These are phyloP conservation scores for Hemicentrotus pulcherrimus DNA, from an alignment of 35 echinoderm and acorn worm genomes.

Conservation along the genomic window DNA sequence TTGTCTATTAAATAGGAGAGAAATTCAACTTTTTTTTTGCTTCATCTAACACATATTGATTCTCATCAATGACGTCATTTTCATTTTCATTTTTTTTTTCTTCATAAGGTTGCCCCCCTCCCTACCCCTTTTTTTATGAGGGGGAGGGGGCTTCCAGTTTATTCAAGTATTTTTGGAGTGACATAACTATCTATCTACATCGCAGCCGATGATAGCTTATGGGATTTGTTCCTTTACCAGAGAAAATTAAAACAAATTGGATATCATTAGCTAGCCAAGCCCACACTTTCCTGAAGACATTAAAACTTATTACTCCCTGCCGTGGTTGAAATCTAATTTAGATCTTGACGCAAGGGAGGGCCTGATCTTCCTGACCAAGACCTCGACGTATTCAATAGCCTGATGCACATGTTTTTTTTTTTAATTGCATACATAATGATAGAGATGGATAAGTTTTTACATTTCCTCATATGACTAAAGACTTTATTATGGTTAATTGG, in stretches of 20 bases:
- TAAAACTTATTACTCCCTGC: conserved; percentile 17
- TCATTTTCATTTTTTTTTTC: too few species aligned
- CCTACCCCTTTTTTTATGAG: not conserved
- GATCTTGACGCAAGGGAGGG: not conserved
- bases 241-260: not conserved
- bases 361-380: not conserved
- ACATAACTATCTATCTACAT: not conserved
- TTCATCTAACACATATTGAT: too few species aligned
- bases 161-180: not conserved
- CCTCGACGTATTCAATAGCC: not conserved
- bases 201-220: not conserved
- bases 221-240: not conserved
- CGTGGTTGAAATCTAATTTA: not conserved
- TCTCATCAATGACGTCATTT: too few species aligned
- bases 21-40: too few species aligned
- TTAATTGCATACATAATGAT: too few species aligned
- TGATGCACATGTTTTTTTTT: not conserved
- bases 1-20: too few species aligned
- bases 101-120: too few species aligned
- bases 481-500: too few species aligned
- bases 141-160: not conserved
- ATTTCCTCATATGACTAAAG: too few species aligned
- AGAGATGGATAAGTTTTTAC: too few species aligned
- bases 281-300: conserved; percentile 16
- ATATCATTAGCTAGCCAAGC: conserved; percentile 17